phyloP scores from a whole-genome alignment of 35 echinoderm and acorn worm genomes.

The Holothuria glaberrima region DNA sequence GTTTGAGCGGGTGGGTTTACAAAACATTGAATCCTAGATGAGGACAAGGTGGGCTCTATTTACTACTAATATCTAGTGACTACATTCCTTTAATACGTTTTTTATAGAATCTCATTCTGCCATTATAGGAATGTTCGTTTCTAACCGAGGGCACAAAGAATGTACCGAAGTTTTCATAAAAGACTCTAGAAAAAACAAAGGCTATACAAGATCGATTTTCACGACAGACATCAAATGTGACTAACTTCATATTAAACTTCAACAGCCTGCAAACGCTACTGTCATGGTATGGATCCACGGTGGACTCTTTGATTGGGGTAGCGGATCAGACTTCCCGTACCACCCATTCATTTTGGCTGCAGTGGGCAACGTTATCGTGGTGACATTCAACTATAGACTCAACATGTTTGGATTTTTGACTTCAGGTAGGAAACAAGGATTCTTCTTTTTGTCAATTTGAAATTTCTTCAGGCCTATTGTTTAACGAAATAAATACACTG shows the following conservation, averaged over 20 bases:
- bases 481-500: neutral
- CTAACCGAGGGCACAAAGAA: too few species aligned
- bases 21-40: too few species aligned
- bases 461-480: neutral
- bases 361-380: constrained; percentile 65
- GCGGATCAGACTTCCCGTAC: constrained; percentile 16
- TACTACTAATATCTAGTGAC: too few species aligned
- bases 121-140: too few species aligned
- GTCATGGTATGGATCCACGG: constrained; percentile 73
- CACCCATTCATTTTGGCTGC: constrained; percentile 34
- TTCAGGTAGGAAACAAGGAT: constrained; percentile 36
- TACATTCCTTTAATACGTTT: too few species aligned
- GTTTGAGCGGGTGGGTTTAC: too few species aligned
- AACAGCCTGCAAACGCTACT: constrained; percentile 43
- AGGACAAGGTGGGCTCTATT: too few species aligned
- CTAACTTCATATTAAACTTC: neutral
- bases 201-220: neutral
- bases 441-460: neutral
- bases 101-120: too few species aligned
- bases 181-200: too few species aligned
- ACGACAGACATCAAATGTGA: neutral
- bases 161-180: too few species aligned
- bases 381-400: constrained; percentile 65
- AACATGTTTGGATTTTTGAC: constrained; percentile 57
- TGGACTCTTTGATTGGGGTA: constrained; percentile 19